phyloP scores from a whole-genome alignment of 2,797 vertebrate genomes.

The Rhinoraja longicauda region DNA sequence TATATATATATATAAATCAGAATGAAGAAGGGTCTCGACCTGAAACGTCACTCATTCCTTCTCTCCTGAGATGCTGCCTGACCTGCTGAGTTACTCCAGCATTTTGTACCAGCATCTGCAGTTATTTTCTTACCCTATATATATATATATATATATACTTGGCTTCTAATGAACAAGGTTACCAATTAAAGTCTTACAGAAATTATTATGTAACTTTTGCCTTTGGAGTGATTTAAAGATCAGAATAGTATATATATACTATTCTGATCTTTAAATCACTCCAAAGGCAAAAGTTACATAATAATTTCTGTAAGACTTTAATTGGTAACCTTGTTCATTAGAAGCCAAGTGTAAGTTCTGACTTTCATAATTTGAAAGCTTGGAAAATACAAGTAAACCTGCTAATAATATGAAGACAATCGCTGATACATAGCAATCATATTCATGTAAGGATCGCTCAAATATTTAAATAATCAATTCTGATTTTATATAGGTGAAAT shows the following conservation, averaged over 20 bases:
- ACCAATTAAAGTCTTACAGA: background rate
- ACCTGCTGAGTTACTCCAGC: no score
- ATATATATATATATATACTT: no score
- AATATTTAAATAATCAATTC: background rate
- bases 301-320: background rate
- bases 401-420: background rate
- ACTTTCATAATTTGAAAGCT: background rate
- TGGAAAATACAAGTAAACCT: background rate
- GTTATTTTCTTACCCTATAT: no score
- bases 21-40: no score
- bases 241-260: background rate
- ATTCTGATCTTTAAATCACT: background rate
- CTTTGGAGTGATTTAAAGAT: conserved; percentile 2
- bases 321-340: background rate
- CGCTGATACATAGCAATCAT: background rate
- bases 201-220: background rate
- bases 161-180: background rate
- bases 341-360: background rate
- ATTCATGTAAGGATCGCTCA: background rate
- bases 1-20: no score
- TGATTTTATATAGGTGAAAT: background rate
- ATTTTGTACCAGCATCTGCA: no score
- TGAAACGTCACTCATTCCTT: no score
- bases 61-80: no score
- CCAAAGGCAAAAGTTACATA: background rate